Percentiles rank a stretch among this genome's conserved stretches.
These are phyloP conservation scores for Meganola albula DNA, from an alignment of 2,888 invertebrate species.

Conservation along the genomic window DNA sequence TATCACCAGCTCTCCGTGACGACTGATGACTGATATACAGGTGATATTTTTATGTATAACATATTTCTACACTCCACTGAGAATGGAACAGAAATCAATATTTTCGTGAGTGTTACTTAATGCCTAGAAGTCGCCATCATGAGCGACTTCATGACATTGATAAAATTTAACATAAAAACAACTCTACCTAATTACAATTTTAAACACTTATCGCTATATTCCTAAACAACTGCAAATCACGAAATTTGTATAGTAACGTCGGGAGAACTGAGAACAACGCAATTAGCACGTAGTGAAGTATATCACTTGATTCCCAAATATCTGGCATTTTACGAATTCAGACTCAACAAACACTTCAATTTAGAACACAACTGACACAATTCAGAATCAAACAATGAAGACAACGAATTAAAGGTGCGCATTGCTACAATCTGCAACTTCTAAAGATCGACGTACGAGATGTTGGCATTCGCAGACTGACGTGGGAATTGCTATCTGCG, in stretches of 20 bases:
- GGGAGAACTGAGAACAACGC: slow-evolving; percentile 39
- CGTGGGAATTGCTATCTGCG: slow-evolving; percentile 44
- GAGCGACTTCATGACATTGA: slow-evolving; percentile 5
- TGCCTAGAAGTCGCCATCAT: slow-evolving; percentile 12
- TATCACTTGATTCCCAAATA: slow-evolving; percentile 36
- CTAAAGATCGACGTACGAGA: slow-evolving; percentile 51
- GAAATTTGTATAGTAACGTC: slow-evolving; percentile 40
- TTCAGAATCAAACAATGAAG: slow-evolving; percentile 31
- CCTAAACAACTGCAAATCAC: slow-evolving; percentile 43
- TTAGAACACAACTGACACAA: slow-evolving; percentile 28
- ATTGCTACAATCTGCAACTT: slow-evolving; percentile 41
- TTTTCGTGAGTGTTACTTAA: no score
- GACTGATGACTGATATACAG: no score
- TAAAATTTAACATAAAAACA: slow-evolving; percentile 2
- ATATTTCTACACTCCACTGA: no score
- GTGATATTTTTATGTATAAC: no score
- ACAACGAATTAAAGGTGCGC: slow-evolving; percentile 37
- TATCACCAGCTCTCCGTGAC: background rate
- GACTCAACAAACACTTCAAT: slow-evolving; percentile 19
- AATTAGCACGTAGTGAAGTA: slow-evolving; percentile 34
- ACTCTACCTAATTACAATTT: slow-evolving; percentile 9
- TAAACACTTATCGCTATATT: slow-evolving; percentile 50
- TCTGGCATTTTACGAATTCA: slow-evolving; percentile 39
- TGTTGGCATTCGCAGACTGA: slow-evolving; percentile 53
- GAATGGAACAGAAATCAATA: no score